Conservation (phyloP, 2,113 vertebrate species). For the Trochalopteron elliotii region DNA sequence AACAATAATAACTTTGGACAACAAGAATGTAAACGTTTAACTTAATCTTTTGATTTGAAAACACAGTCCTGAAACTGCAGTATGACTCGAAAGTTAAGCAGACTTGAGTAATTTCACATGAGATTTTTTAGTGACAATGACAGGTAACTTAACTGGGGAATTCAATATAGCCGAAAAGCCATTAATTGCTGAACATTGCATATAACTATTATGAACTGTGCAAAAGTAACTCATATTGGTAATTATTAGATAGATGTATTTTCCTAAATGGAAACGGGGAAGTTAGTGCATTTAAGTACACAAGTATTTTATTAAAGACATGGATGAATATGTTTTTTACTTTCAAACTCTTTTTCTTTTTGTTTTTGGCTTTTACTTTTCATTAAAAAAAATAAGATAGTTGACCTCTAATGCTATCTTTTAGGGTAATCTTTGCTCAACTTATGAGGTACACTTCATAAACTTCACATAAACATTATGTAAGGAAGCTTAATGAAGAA, state of each 20-base stretch:
- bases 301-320: not conserved
- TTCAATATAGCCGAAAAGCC: conserved; percentile 7
- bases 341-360: not conserved
- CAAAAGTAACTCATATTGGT: not conserved
- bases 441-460: conserved; percentile 69
- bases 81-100: not conserved
- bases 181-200: conserved; percentile 21
- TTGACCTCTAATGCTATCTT: conserved; percentile 24
- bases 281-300: not conserved
- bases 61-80: not conserved
- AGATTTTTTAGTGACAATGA: conserved; percentile 3
- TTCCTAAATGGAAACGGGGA: not conserved
- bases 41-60: conserved; percentile 1
- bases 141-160: conserved; percentile 10
- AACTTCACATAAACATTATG: conserved; percentile 70
- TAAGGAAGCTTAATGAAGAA: conserved; percentile 79
- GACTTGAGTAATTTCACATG: not conserved
- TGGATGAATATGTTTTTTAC: not conserved
- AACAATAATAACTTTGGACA: not conserved
- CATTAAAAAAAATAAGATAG: not conserved
- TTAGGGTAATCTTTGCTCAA: conserved; percentile 48
- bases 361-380: not conserved
- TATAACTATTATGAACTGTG: not conserved
- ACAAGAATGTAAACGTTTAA: not conserved
- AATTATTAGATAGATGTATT: not conserved